A percentile compares a stretch with the other conserved stretches of the same genome.
These are phyloP conservation scores for Astatoreochromis straeleni DNA, from an alignment of 2,113 vertebrate genomes.

Conservation along the genomic window DNA sequence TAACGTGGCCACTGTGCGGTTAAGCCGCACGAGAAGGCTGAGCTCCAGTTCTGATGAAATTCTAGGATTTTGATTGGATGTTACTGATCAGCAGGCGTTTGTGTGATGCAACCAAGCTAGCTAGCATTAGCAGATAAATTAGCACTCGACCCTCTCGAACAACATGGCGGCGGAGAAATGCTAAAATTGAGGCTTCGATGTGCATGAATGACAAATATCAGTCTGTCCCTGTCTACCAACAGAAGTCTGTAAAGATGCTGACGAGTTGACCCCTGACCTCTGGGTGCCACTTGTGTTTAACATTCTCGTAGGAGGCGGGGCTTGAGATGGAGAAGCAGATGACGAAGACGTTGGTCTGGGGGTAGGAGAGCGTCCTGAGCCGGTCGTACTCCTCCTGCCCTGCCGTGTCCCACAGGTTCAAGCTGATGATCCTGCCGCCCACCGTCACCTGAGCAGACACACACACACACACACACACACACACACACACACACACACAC, in stretches of 20 bases:
- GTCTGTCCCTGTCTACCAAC: not conserved
- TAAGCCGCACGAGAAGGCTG: not conserved
- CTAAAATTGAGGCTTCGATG: not conserved
- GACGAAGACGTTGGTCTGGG: slow-evolving; percentile 93
- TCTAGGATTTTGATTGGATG: not conserved
- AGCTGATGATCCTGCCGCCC: slow-evolving; percentile 79
- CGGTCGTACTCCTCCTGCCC: slow-evolving; percentile 94
- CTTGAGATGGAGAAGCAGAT: slow-evolving; percentile 96
- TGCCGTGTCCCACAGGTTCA: slow-evolving; percentile 93
- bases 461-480: not conserved
- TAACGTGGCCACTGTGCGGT: not conserved
- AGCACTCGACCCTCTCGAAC: not conserved
- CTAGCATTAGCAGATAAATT: not conserved
- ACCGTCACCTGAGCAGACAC: slow-evolving; percentile 72
- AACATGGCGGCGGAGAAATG: not conserved
- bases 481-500: not conserved
- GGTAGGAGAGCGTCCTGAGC: slow-evolving; percentile 89
- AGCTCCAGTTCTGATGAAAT: not conserved
- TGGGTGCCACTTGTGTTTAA: slow-evolving; percentile 95
- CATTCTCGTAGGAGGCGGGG: slow-evolving; percentile 89
- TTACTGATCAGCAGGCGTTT: not conserved
- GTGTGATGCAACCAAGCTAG: not conserved
- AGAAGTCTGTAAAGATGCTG: not conserved
- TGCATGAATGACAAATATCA: not conserved
- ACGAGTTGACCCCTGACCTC: slow-evolving; percentile 73